These are phyloP conservation scores for Irena cyanogastra DNA, from an alignment of 2,113 vertebrate species.

Conservation along the genomic window DNA sequence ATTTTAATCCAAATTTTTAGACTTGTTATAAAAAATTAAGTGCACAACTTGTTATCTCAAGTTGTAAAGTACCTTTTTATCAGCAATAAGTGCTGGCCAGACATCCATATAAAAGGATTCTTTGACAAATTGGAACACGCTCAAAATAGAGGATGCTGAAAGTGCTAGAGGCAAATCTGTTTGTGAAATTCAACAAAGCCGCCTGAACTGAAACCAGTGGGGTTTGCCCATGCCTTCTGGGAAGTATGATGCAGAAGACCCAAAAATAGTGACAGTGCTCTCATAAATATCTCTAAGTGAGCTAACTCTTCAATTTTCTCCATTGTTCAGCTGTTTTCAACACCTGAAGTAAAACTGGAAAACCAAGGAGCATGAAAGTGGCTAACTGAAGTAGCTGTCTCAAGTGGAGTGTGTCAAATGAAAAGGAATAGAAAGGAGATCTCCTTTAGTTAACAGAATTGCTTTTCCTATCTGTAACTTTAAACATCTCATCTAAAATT, in stretches of 20 bases:
- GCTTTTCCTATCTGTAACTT: background rate
- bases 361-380: background rate
- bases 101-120: background rate
- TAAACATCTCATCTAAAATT: background rate
- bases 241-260: background rate
- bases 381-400: background rate
- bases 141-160: background rate
- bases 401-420: background rate
- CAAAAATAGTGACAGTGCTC: background rate
- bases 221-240: background rate
- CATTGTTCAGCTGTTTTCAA: background rate
- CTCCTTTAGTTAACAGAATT: background rate
- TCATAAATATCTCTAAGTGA: background rate
- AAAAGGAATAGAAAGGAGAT: background rate
- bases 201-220: background rate
- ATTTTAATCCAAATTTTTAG: background rate
- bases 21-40: background rate
- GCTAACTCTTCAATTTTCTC: background rate
- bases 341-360: background rate
- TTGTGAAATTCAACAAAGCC: background rate
- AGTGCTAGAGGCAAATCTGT: background rate
- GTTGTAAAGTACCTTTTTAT: background rate
- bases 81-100: background rate
- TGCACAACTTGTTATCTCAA: background rate
- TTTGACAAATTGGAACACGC: background rate